These are phyloP conservation scores for Platysternon megacephalum DNA, from an alignment of 2,113 vertebrate genomes.

Conservation along the genomic window DNA sequence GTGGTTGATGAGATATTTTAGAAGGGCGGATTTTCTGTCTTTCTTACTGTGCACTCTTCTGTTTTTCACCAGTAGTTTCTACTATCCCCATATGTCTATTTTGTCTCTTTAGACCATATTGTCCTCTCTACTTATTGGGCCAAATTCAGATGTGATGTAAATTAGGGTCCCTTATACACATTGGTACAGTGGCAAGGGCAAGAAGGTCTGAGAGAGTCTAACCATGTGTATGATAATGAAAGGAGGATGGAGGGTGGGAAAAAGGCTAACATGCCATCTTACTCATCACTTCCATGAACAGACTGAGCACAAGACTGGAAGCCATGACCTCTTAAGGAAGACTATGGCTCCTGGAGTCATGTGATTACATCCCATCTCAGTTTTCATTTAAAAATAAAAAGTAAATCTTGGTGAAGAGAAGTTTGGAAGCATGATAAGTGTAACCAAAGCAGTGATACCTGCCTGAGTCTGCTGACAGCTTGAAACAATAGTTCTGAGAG, in stretches of 20 bases:
- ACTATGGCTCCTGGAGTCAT: not conserved
- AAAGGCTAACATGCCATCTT: not conserved
- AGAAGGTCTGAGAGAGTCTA: not conserved
- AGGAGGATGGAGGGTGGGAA: not conserved
- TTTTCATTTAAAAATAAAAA: slow-evolving; percentile 17
- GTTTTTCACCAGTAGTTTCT: not conserved
- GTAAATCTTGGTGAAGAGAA: not conserved
- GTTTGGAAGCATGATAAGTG: not conserved
- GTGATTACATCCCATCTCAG: not conserved
- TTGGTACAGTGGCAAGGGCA: not conserved
- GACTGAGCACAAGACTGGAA: not conserved
- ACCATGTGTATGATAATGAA: not conserved
- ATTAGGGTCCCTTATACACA: not conserved
- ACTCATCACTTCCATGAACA: not conserved
- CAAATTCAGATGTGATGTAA: no score
- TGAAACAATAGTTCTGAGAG: not conserved
- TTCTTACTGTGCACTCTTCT: not conserved
- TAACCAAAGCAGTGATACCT: not conserved
- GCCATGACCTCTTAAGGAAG: not conserved
- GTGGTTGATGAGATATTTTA: not conserved
- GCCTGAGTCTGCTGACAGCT: no score
- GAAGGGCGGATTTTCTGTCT: not conserved
- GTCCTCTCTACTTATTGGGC: not conserved
- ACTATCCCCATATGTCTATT: not conserved
- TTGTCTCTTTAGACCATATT: not conserved